Percentiles rank a stretch among this genome's conserved stretches.
Conservation (phyloP, 2,797 vertebrate species). For the Toxotes lorentzi region DNA sequence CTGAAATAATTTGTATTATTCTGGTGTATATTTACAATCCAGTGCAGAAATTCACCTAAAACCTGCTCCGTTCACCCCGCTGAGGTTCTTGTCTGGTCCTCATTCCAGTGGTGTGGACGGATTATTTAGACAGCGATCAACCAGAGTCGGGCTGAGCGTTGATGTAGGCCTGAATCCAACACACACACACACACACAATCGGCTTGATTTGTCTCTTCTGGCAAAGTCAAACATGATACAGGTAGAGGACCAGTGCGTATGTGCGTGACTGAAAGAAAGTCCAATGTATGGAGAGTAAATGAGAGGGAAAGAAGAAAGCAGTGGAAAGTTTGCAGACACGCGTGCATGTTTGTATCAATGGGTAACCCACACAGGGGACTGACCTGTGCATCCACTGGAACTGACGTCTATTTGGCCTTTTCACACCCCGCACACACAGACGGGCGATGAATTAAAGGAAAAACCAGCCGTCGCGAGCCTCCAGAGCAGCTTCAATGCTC, state of each 20-base stretch:
- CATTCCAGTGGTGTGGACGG: conserved; percentile 7
- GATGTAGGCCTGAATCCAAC: conserved; percentile 55
- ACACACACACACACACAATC: conserved; percentile 54
- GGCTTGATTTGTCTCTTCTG: conserved; percentile 47
- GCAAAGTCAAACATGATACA: conserved; percentile 49
- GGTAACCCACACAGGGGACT: conserved; percentile 16
- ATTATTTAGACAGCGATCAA: conserved; percentile 56
- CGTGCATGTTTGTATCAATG: conserved; percentile 4
- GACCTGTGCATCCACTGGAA: background rate
- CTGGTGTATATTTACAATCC: background rate
- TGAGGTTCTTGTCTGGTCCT: background rate
- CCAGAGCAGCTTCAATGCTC: too few species aligned
- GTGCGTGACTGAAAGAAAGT: background rate
- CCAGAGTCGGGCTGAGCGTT: conserved; percentile 30
- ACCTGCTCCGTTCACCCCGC: background rate
- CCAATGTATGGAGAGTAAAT: too few species aligned
- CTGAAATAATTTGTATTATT: background rate
- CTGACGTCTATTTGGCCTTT: background rate
- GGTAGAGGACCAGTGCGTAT: conserved; percentile 20
- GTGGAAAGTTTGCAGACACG: background rate
- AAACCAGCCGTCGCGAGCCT: too few species aligned
- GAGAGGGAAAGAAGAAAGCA: background rate
- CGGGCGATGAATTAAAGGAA: background rate
- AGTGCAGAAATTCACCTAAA: background rate
- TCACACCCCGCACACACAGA: too few species aligned